Evolutionary conservation across 2,888 invertebrate genomes (phyloP), one percentile per base, ranked within the genome.

Genomic region (Branchellion lobata): DNA sequence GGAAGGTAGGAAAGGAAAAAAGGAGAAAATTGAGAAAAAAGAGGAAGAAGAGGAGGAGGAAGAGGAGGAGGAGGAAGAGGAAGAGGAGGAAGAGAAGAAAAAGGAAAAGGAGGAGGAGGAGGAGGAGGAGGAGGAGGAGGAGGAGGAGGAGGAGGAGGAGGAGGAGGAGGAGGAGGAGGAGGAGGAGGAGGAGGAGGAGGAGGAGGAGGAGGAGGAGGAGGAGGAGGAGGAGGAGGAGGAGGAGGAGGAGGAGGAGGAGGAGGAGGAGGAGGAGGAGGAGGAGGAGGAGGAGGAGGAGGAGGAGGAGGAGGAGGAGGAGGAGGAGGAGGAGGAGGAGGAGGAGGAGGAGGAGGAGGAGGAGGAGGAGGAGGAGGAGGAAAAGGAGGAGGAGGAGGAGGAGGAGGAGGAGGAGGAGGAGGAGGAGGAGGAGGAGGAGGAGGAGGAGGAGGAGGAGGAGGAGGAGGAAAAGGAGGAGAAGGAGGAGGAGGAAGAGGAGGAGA

Each of bases 1-100:
- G 87, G 83, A 87, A 87, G 86, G 87, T 87, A 81, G 40, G 8
- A 40, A 8, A 14, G 14, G 5, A 86, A 86, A 14, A n/a, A n/a
- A n/a, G n/a, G n/a, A n/a, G n/a, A n/a, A n/a, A n/a, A n/a, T n/a
- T n/a, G n/a, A n/a, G n/a, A n/a, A 85, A 86, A 86, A 86, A 81
- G 86, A 87, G 71, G 83, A 87, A 77, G 86, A 87, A 69, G 87
- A 87, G 82, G 86, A 87, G 72, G 87, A 87, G 79, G 82, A 78
- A 14, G 81, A 87, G 1, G 85, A 84, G 80, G 82, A 80, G 78
- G 86, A 86, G 86, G 72, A 86, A 29, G 79, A 82, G 27, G 86
- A 86, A 11, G 82, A 87, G 3, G 86, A 86, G 79, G 87, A 87
- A 65, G 87, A 87, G 79, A 82, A 86, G 83, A 86, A 85, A 80